Conservation (phyloP, 1,140 invertebrate genomes). For the Hyposmocoma kahamanoa region DNA sequence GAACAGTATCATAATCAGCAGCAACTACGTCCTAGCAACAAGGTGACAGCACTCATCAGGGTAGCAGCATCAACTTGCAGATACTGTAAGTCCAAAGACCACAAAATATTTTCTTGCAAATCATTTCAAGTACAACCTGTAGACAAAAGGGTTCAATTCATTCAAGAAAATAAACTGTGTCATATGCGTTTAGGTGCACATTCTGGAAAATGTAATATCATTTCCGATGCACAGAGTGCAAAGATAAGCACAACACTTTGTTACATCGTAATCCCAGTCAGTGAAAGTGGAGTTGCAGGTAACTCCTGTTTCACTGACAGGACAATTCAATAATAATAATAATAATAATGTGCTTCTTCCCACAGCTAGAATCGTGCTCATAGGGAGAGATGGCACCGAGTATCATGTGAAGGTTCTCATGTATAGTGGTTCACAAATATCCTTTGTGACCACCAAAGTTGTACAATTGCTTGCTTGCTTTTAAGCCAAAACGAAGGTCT, state of each 20-base stretch:
- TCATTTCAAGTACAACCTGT: slow-evolving; percentile 9
- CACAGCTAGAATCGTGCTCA: slow-evolving; percentile 10
- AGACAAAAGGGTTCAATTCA: slow-evolving; percentile 4
- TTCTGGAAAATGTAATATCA: slow-evolving; percentile 16
- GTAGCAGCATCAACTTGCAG: neutral
- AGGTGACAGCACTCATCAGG: neutral
- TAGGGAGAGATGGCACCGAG: slow-evolving; percentile 8
- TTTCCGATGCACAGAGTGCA: slow-evolving; percentile 16
- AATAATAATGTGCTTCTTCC: slow-evolving; percentile 11
- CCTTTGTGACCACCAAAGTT: slow-evolving; percentile 8
- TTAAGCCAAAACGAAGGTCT: slow-evolving; percentile 8
- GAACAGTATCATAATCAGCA: neutral
- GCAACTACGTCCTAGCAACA: neutral
- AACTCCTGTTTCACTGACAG: neutral
- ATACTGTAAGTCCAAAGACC: slow-evolving; percentile 13
- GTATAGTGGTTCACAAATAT: slow-evolving; percentile 13
- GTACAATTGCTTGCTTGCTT: slow-evolving; percentile 8
- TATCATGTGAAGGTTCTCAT: slow-evolving; percentile 7
- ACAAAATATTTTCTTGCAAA: slow-evolving; percentile 12
- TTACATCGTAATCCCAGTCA: slow-evolving; percentile 6
- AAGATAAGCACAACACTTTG: slow-evolving; percentile 12
- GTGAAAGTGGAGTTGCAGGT: too few relatives aligned
- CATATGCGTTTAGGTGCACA: slow-evolving; percentile 11
- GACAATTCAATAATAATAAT: neutral
- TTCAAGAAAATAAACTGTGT: slow-evolving; percentile 7